Conservation (phyloP, 2,888 invertebrate species). For the Neoscelio sp. region DNA sequence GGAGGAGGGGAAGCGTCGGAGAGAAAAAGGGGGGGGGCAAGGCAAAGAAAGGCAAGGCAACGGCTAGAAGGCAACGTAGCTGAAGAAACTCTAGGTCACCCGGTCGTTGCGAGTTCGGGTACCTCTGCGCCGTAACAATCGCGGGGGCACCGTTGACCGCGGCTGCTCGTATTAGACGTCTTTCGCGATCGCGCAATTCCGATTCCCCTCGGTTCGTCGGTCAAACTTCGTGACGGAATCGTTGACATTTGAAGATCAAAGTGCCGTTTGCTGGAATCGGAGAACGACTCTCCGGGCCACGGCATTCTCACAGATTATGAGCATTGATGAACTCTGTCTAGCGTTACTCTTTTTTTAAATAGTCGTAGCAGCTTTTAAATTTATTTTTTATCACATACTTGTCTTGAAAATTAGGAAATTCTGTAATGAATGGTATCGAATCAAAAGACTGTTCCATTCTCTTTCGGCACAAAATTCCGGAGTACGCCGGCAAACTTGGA, state of each 20-base stretch:
- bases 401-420: too few relatives aligned
- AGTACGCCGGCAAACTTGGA: too few relatives aligned
- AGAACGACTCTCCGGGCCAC: conserved; percentile 20
- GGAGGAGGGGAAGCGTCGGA: conserved; percentile 29
- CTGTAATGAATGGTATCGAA: too few relatives aligned
- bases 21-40: conserved; percentile 3
- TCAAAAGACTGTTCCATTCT: too few relatives aligned
- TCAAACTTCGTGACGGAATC: conserved; percentile 66
- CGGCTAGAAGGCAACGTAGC: conserved; percentile 57
- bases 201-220: conserved; percentile 43
- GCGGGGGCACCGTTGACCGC: conserved; percentile 48
- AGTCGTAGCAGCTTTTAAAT: too few relatives aligned
- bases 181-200: conserved; percentile 39
- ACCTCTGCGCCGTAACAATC: conserved; percentile 65
- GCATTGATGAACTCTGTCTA: conserved; percentile 15
- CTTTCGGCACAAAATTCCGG: too few relatives aligned
- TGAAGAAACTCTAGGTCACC: conserved; percentile 75
- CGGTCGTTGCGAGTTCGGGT: conserved; percentile 72
- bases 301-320: conserved; percentile 54
- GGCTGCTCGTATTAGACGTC: conserved; percentile 48
- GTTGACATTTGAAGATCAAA: conserved; percentile 67
- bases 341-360: too few relatives aligned
- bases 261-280: conserved; percentile 44
- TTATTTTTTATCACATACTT: too few relatives aligned
- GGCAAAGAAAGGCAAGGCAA: conserved; percentile 52